Conservation (phyloP, 2,113 vertebrate species). For the Axis porcinus region DNA sequence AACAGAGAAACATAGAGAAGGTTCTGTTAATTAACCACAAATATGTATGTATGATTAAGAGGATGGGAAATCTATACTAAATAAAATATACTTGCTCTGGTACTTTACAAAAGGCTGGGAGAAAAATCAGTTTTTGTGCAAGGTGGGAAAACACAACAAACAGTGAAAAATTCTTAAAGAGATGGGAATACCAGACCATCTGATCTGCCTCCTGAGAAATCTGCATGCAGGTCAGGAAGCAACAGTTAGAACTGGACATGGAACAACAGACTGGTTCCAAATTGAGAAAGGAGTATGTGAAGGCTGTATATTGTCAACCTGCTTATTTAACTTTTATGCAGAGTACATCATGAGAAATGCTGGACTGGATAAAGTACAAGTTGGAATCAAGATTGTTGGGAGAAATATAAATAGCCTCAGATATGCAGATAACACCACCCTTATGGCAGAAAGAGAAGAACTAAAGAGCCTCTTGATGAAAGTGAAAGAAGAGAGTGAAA, state of each 20-base stretch:
- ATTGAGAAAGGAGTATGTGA: background rate
- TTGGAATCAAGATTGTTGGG: background rate
- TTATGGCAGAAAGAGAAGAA: background rate
- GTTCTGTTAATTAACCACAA: background rate
- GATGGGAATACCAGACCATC: background rate
- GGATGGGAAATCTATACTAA: background rate
- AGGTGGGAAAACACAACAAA: background rate
- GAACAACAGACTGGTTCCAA: background rate
- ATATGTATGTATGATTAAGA: background rate
- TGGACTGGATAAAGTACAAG: background rate
- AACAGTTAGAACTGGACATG: background rate
- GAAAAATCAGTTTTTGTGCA: background rate
- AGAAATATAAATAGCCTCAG: background rate
- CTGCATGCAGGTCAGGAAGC: background rate
- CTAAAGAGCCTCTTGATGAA: background rate
- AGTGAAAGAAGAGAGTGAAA: background rate
- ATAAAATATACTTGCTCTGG: background rate
- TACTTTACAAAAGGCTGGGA: background rate
- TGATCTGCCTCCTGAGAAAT: background rate
- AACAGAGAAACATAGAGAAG: background rate
- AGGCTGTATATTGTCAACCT: background rate
- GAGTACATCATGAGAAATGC: background rate
- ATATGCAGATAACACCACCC: background rate
- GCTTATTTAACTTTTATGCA: background rate
- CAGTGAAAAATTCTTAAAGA: background rate